A percentile compares a stretch with the other conserved stretches of the same genome.
phyloP scores from a whole-genome alignment of 1,140 invertebrate genomes.

The Bombus ignitus region DNA sequence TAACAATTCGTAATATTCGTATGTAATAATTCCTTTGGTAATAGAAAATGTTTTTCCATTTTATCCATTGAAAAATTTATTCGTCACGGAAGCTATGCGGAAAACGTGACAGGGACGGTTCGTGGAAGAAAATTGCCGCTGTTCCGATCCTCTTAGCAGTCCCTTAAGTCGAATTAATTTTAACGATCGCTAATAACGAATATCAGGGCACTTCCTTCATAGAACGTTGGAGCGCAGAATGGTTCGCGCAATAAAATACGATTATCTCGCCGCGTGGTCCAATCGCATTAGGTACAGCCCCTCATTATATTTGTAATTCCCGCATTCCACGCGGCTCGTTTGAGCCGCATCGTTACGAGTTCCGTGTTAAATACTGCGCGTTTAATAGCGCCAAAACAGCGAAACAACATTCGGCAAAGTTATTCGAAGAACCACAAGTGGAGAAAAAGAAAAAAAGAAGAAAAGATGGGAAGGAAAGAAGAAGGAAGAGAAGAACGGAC shows the following conservation, averaged over 20 bases:
- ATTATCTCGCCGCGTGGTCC: constrained; percentile 36
- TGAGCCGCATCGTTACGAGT: not conserved
- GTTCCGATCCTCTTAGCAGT: constrained; percentile 24
- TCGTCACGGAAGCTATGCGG: too few species aligned
- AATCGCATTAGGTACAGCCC: constrained; percentile 32
- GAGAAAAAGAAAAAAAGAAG: not conserved
- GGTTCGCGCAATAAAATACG: constrained; percentile 31
- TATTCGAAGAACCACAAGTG: not conserved
- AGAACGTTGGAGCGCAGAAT: not conserved
- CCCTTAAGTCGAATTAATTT: constrained; percentile 39
- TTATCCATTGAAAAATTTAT: too few species aligned
- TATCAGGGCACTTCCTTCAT: constrained; percentile 29
- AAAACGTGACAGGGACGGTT: too few species aligned
- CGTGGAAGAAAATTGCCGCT: not conserved
- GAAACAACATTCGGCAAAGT: not conserved
- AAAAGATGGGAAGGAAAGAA: fast-evolving
- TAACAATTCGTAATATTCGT: too few species aligned
- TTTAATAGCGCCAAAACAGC: not conserved
- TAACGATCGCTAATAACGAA: constrained; percentile 39
- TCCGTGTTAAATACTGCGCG: constrained; percentile 10
- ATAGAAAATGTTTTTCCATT: not conserved
- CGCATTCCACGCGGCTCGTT: constrained; percentile 18
- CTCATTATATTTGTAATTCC: constrained; percentile 41
- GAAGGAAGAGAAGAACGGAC: not conserved
- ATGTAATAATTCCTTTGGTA: too few species aligned